These are phyloP conservation scores for Tiliacea citrago DNA, from an alignment of 2,888 invertebrate species.

Conservation along the genomic window DNA sequence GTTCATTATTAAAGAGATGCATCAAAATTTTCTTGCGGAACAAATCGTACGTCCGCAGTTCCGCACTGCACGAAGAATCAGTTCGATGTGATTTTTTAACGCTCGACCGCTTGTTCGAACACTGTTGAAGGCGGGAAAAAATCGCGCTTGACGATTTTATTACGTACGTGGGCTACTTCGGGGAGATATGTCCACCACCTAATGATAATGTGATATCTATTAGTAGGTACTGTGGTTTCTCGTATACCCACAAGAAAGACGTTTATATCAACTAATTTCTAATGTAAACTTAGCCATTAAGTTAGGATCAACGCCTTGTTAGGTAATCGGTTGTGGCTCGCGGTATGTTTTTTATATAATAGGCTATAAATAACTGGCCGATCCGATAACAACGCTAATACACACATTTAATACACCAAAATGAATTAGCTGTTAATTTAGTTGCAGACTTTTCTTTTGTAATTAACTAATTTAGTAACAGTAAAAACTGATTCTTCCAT, in stretches of 20 bases:
- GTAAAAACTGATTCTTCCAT: neutral
- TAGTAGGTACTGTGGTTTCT: neutral
- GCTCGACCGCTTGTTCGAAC: too few species aligned
- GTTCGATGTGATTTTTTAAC: too few species aligned
- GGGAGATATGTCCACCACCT: neutral
- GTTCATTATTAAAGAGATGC: too few species aligned
- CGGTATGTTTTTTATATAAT: constrained; percentile 14
- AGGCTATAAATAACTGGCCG: constrained; percentile 42
- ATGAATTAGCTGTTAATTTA: constrained; percentile 1
- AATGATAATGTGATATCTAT: neutral
- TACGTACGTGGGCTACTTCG: neutral
- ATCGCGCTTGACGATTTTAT: neutral
- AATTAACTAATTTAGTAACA: constrained; percentile 7
- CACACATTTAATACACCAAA: constrained; percentile 22
- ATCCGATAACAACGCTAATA: constrained; percentile 15
- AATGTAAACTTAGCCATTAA: constrained; percentile 3
- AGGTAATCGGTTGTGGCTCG: constrained; percentile 16
- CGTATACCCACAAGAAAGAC: neutral
- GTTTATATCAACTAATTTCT: neutral
- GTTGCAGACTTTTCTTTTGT: neutral
- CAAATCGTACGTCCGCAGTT: too few species aligned
- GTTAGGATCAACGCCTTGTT: constrained; percentile 13
- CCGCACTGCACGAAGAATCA: too few species aligned
- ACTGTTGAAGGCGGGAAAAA: too few species aligned
- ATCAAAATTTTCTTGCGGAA: too few species aligned